These are phyloP conservation scores for Drosophila albomicans DNA, from an alignment of 1,140 invertebrate species.

Conservation along the genomic window DNA sequence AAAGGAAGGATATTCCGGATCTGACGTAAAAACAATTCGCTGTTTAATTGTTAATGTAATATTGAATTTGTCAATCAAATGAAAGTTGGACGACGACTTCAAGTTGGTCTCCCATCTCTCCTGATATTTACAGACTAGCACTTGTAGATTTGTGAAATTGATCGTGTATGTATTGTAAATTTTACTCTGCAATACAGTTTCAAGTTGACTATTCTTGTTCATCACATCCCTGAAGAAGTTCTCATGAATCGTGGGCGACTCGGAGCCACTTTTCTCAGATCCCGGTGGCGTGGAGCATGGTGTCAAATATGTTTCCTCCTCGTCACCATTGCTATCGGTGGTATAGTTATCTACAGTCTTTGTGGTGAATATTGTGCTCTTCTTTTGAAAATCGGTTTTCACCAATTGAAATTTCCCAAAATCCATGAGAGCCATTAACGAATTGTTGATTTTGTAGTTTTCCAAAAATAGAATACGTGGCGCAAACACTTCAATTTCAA, in stretches of 20 bases:
- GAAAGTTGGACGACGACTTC: slow-evolving; percentile 92
- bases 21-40: slow-evolving; percentile 92
- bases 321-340: slow-evolving; percentile 75
- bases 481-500: slow-evolving; percentile 96
- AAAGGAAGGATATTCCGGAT: slow-evolving; percentile 94
- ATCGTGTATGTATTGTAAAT: slow-evolving; percentile 94
- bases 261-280: slow-evolving; percentile 88
- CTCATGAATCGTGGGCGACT: slow-evolving; percentile 76
- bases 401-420: slow-evolving; percentile 92
- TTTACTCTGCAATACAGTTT: slow-evolving; percentile 89
- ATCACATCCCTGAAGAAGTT: slow-evolving; percentile 49
- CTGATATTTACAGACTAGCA: slow-evolving; percentile 93
- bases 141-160: slow-evolving; percentile 94
- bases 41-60: slow-evolving; percentile 94
- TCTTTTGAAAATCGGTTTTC: slow-evolving; percentile 85
- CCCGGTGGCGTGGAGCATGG: slow-evolving; percentile 96
- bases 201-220: slow-evolving; percentile 86
- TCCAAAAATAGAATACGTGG: slow-evolving; percentile 96
- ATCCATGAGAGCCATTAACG: slow-evolving; percentile 93
- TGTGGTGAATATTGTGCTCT: slow-evolving; percentile 38
- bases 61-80: slow-evolving; percentile 95
- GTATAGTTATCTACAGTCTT: slow-evolving; percentile 34
- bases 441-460: slow-evolving; percentile 91
- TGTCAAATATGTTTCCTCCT: slow-evolving; percentile 92
- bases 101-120: slow-evolving; percentile 95